Percentiles rank a stretch among this genome's conserved stretches.
These are phyloP conservation scores for Melanaphis sacchari DNA, from an alignment of 1,140 invertebrate genomes.

Conservation along the genomic window DNA sequence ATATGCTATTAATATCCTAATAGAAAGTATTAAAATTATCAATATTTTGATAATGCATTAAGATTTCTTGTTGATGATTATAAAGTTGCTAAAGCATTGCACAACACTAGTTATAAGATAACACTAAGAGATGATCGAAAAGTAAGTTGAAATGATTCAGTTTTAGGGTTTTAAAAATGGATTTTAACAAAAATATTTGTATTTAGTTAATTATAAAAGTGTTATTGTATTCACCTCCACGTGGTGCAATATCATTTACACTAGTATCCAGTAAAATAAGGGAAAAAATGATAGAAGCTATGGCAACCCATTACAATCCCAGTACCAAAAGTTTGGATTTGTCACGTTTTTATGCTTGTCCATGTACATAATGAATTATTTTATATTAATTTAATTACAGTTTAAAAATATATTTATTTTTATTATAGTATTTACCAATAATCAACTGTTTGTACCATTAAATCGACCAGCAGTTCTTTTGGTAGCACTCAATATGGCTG, in stretches of 20 bases:
- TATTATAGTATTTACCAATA: constrained; percentile 28
- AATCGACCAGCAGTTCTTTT: constrained; percentile 53
- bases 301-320: constrained; percentile 40
- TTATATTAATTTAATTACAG: not conserved
- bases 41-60: constrained; percentile 30
- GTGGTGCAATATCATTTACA: not conserved
- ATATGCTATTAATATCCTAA: not conserved
- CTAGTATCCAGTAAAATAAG: constrained; percentile 28
- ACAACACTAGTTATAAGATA: constrained; percentile 47
- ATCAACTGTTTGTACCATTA: constrained; percentile 52
- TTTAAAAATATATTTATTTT: too few relatives aligned
- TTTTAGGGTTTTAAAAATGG: not conserved
- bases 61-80: constrained; percentile 51
- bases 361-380: not conserved
- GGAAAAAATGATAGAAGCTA: constrained; percentile 36
- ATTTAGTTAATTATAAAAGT: constrained; percentile 45
- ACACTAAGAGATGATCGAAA: constrained; percentile 36
- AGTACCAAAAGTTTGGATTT: constrained; percentile 44
- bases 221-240: not conserved
- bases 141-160: constrained; percentile 14
- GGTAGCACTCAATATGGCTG: constrained; percentile 22
- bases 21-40: not conserved
- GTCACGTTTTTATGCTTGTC: constrained; percentile 26
- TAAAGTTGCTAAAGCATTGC: constrained; percentile 39
- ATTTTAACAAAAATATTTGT: not conserved